Conservation (phyloP, 2,888 invertebrate genomes). For the Holacanthella duospinosa region DNA sequence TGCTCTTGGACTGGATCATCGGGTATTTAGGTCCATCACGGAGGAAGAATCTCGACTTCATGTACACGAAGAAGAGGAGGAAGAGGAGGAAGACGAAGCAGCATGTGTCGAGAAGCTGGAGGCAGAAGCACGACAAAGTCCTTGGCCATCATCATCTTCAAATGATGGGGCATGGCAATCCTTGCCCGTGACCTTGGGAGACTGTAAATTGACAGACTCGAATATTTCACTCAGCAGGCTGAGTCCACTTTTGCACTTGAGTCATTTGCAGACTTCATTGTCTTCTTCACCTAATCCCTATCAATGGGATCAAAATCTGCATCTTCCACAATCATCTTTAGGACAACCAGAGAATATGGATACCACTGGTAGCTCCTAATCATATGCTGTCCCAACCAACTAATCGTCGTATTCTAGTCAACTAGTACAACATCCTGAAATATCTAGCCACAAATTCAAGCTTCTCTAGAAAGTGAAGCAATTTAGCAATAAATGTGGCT, state of each 20-base stretch:
- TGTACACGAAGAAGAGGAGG: slow-evolving; percentile 20
- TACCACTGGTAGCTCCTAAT: not conserved
- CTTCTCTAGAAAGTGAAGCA: not conserved
- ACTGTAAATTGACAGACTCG: slow-evolving; percentile 36
- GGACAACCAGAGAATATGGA: not conserved
- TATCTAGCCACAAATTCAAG: not conserved
- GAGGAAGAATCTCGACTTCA: slow-evolving; percentile 28
- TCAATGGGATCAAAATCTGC: slow-evolving; percentile 10
- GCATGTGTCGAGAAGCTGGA: not conserved
- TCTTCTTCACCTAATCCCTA: slow-evolving; percentile 18
- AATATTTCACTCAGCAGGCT: slow-evolving; percentile 35
- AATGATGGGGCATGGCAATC: slow-evolving; percentile 29
- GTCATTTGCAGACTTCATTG: slow-evolving; percentile 17
- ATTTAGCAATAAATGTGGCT: not conserved
- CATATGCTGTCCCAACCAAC: not conserved
- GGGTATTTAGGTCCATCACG: slow-evolving; percentile 28
- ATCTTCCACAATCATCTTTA: slow-evolving; percentile 18
- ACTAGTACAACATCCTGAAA: not conserved
- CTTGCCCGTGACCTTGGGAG: slow-evolving; percentile 34
- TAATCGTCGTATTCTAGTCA: not conserved
- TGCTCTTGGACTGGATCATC: slow-evolving; percentile 11
- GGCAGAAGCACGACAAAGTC: not conserved
- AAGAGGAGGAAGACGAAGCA: slow-evolving; percentile 20
- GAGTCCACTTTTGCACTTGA: slow-evolving; percentile 26
- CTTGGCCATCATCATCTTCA: not conserved